These are phyloP conservation scores for Calliphora vicina DNA, from an alignment of 1,140 invertebrate genomes.

Conservation along the genomic window DNA sequence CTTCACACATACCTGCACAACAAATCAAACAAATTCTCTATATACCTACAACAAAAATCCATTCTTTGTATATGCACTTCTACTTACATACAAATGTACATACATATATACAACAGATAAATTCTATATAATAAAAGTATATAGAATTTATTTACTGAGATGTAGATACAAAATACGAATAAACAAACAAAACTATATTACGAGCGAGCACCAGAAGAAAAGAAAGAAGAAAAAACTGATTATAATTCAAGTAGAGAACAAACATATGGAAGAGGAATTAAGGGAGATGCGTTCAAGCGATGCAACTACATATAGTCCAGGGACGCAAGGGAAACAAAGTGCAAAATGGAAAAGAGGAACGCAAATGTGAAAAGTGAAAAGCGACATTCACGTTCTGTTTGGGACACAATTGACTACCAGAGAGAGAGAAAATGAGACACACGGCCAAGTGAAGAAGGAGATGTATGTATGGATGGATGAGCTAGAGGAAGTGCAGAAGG, in stretches of 20 bases:
- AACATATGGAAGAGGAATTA: background rate
- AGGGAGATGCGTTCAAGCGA: slow-evolving; percentile 15
- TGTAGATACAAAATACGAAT: background rate
- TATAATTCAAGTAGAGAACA: background rate
- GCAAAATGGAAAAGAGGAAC: background rate
- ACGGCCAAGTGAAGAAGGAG: background rate
- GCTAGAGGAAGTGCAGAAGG: background rate
- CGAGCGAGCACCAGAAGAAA: background rate
- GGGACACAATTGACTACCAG: background rate
- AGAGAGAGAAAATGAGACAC: background rate
- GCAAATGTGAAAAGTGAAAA: background rate
- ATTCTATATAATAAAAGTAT: background rate
- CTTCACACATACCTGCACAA: background rate
- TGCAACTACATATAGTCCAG: slow-evolving; percentile 8
- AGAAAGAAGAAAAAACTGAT: background rate
- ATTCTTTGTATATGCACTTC: too few relatives aligned
- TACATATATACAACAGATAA: background rate
- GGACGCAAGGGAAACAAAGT: background rate
- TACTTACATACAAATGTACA: too few relatives aligned
- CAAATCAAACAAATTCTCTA: background rate
- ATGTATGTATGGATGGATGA: background rate
- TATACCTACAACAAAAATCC: too few relatives aligned
- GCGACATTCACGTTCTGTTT: background rate
- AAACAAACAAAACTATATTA: background rate
- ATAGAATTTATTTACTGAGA: background rate